Conservation (phyloP, 2,888 invertebrate species). For the Spisula solida region DNA sequence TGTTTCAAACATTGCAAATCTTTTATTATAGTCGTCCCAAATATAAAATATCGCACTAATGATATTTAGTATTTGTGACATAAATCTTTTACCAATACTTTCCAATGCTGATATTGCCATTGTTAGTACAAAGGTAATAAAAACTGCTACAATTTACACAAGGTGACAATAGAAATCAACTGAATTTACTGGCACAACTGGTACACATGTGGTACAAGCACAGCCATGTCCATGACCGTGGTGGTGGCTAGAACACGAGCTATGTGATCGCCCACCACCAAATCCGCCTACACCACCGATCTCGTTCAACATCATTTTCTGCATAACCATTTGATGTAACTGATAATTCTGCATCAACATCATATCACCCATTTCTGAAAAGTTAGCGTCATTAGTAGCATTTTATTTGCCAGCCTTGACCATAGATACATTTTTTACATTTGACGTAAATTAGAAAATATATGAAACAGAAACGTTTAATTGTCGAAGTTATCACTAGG, state of each 20-base stretch:
- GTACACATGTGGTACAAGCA: constrained; percentile 33
- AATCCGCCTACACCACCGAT: constrained; percentile 40
- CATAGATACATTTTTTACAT: not conserved
- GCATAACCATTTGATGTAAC: constrained; percentile 84
- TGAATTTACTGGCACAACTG: not conserved
- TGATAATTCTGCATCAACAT: constrained; percentile 85
- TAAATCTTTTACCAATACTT: no score
- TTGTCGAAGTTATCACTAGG: not conserved
- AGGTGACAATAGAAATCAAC: not conserved
- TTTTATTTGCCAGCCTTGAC: constrained; percentile 37
- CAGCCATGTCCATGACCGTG: constrained; percentile 48
- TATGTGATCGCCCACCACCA: not conserved
- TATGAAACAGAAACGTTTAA: not conserved
- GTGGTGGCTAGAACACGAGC: constrained; percentile 45
- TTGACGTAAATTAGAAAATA: not conserved
- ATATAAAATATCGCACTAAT: no score
- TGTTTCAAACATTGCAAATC: no score
- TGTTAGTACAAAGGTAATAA: no score
- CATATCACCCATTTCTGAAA: constrained; percentile 82
- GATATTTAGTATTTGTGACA: no score
- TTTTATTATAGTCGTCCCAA: no score
- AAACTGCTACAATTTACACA: no score
- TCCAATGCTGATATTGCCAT: no score
- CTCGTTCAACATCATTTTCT: constrained; percentile 80
- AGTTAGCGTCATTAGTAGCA: not conserved